A percentile compares a stretch with the other conserved stretches of the same genome.
Evolutionary conservation across 2,113 vertebrate genomes (phyloP).

Genomic region (Scytalopus superciliaris): DNA sequence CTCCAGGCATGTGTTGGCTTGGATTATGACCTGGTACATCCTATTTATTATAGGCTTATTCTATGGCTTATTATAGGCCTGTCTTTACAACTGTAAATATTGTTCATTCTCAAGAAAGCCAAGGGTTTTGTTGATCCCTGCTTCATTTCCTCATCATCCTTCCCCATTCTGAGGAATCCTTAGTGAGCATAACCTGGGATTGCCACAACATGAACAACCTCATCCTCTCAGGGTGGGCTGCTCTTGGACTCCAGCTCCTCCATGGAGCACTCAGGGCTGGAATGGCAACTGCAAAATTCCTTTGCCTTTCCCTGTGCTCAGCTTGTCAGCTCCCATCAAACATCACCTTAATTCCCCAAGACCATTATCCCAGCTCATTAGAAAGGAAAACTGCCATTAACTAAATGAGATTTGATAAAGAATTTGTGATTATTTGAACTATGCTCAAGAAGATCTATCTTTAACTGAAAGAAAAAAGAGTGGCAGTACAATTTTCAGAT

Average conservation of each 20-base stretch:
- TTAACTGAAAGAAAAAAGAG: neutral
- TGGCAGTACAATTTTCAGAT: neutral
- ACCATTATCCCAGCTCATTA: neutral
- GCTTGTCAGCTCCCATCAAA: neutral
- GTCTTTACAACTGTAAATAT: neutral
- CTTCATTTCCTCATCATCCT: neutral
- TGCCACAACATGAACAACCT: neutral
- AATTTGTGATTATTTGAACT: neutral
- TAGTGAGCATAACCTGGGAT: neutral
- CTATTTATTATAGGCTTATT: neutral
- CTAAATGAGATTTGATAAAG: neutral
- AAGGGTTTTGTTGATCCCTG: neutral
- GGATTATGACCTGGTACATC: neutral
- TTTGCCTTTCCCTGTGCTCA: neutral
- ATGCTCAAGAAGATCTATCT: neutral
- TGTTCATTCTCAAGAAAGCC: neutral
- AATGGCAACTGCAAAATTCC: neutral
- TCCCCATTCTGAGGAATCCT: neutral
- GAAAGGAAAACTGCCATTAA: neutral
- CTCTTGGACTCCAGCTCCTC: neutral
- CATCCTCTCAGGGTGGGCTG: fast-evolving
- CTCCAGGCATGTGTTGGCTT: neutral
- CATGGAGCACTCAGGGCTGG: fast-evolving
- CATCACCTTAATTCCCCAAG: neutral
- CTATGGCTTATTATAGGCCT: neutral